phyloP scores from a whole-genome alignment of 2,113 vertebrate species.

The Otolemur garnettii region DNA sequence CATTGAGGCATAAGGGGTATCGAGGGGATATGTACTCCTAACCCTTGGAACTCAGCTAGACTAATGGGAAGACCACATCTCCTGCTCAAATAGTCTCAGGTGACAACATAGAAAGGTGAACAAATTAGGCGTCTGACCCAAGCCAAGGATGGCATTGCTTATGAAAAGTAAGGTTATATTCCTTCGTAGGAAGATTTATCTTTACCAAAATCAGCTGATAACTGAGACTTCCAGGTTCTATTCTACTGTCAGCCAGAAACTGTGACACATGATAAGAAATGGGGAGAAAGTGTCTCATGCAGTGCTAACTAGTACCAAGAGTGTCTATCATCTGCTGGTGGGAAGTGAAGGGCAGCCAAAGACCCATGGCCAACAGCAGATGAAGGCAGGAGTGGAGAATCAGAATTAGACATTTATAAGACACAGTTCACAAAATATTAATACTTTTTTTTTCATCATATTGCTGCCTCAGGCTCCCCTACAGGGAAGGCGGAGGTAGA shows the following conservation, averaged over 20 bases:
- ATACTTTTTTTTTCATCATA: too few species aligned
- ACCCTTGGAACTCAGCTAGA: neutral
- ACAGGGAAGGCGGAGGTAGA: neutral
- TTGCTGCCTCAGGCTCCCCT: neutral
- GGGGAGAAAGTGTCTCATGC: neutral
- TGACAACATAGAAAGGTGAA: constrained; percentile 6
- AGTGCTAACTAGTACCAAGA: neutral
- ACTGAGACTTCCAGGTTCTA: neutral
- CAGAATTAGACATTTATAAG: too few species aligned
- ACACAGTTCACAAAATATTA: too few species aligned
- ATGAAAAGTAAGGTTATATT: neutral
- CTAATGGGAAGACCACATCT: neutral
- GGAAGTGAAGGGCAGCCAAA: neutral
- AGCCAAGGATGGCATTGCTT: neutral
- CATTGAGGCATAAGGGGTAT: neutral
- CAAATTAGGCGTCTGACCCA: neutral
- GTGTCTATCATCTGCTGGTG: neutral
- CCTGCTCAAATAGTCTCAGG: neutral
- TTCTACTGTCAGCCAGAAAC: neutral
- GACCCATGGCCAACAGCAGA: neutral
- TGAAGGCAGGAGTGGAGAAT: neutral
- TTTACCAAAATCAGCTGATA: neutral
- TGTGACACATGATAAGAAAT: neutral
- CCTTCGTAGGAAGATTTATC: neutral
- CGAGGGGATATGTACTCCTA: neutral